Evolutionary conservation across 2,113 vertebrate species (phyloP), one percentile per base, ranked within the genome.

Genomic region (Callopanchax toddi): DNA sequence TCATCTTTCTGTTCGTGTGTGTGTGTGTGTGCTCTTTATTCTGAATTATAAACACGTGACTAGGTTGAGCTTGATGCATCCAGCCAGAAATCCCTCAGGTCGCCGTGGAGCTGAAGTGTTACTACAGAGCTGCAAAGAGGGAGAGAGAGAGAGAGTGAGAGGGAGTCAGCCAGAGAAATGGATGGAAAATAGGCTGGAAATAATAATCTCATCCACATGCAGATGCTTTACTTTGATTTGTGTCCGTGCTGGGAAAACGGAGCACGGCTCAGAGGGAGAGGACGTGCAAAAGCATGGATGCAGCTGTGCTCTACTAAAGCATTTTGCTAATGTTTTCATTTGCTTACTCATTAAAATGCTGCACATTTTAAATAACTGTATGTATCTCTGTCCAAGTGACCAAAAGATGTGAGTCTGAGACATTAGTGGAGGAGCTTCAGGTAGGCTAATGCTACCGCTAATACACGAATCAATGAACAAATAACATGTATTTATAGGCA

Each of bases 71-170:
- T 23, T 71, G 81, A 87, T 78, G 83, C 88, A 85, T 78, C 64
- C 75, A 88, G 74, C 81, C 85, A 88, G 79, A 86, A 88, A 83
- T 85, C 79, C 85, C 86, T 73, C 57, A 57, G 81, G 83, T 88
- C 48, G 21, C 49, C 49, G 81, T 63, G 63, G 62, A 86, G 81
- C 76, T 79, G 73, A 75, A 85, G 84, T 85, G 76, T 88, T 85
- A 86, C 82, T 81, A 81, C 68, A 60, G 61, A 86, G 72, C 68
- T 56, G 58, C 45, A 80, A 36, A 36, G 60, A 65, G 55, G 40
- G 25, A 42, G 53, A 25, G 42, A 20, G 45, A 45, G 25, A 42
- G 53, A 25, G 42, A 20, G 45, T 11, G 72, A 48, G 64, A 46
- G 71, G 32, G 56, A 61, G 23, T 40, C 17, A 13, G 22, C 13